A percentile compares a stretch with the other conserved stretches of the same genome.
Conservation (phyloP, 2,797 vertebrate genomes). For the Oceanodroma leucorhoa region DNA sequence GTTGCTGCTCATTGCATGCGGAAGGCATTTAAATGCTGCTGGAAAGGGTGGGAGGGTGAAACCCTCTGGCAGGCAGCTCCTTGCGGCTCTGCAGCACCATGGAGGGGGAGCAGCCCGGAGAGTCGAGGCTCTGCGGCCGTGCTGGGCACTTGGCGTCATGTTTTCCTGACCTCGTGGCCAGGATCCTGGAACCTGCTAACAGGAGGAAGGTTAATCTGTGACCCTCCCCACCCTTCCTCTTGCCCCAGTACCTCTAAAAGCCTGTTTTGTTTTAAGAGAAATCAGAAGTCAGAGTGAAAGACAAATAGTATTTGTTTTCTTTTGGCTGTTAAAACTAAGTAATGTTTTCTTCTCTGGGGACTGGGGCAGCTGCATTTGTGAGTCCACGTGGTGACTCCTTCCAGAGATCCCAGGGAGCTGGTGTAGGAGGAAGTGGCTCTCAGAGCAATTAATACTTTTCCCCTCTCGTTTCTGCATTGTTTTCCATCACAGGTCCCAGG, state of each 20-base stretch:
- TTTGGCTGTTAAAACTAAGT: neutral
- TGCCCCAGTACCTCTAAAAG: neutral
- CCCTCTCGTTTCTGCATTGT: neutral
- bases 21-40: neutral
- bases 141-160: neutral
- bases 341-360: neutral
- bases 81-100: fast-evolving
- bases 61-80: neutral
- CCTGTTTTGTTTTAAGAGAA: conserved; percentile 20
- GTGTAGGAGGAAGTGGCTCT: neutral
- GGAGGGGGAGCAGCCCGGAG: neutral
- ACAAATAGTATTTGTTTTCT: neutral
- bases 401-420: neutral
- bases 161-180: neutral
- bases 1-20: fast-evolving
- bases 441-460: neutral
- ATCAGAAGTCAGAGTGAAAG: neutral
- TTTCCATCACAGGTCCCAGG: neutral
- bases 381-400: neutral
- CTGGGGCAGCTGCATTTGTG: neutral
- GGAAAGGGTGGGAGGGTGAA: neutral
- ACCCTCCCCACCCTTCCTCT: conserved; percentile 19
- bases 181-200: neutral
- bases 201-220: neutral
- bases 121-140: neutral